phyloP scores from a whole-genome alignment of 2,113 vertebrate species.

The Pica pica region DNA sequence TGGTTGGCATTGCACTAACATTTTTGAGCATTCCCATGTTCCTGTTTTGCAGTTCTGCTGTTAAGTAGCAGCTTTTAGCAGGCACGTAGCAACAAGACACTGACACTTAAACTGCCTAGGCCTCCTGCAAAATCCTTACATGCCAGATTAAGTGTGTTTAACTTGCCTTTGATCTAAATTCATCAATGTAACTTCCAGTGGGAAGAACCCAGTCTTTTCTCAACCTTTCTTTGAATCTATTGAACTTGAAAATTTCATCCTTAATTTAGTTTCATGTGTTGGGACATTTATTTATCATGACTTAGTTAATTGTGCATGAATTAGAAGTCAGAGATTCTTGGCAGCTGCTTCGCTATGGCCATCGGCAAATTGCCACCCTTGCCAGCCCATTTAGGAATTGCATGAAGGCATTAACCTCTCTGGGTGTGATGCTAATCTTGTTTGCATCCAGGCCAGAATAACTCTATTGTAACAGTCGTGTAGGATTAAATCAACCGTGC shows the following conservation, averaged over 20 bases:
- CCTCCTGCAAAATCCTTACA: background rate
- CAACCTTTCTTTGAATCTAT: background rate
- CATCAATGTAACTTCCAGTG: background rate
- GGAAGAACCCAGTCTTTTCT: background rate
- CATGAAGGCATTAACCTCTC: background rate
- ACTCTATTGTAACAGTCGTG: background rate
- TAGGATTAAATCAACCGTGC: background rate
- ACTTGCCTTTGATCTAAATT: background rate
- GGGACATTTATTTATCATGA: background rate
- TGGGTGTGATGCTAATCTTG: background rate
- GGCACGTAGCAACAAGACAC: background rate
- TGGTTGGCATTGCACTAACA: background rate
- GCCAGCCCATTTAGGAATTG: background rate
- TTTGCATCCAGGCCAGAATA: background rate
- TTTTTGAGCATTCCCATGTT: background rate
- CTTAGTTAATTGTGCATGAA: background rate
- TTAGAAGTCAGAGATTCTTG: background rate
- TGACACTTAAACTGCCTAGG: background rate
- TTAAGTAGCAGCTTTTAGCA: background rate
- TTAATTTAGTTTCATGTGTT: background rate
- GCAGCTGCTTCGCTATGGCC: background rate
- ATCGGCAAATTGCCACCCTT: background rate
- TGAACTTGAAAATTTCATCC: background rate
- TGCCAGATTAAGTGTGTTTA: background rate
- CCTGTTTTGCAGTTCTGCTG: background rate